Evolutionary conservation across 2,797 vertebrate genomes (phyloP).

Genomic region (Trematomus bernacchii): DNA sequence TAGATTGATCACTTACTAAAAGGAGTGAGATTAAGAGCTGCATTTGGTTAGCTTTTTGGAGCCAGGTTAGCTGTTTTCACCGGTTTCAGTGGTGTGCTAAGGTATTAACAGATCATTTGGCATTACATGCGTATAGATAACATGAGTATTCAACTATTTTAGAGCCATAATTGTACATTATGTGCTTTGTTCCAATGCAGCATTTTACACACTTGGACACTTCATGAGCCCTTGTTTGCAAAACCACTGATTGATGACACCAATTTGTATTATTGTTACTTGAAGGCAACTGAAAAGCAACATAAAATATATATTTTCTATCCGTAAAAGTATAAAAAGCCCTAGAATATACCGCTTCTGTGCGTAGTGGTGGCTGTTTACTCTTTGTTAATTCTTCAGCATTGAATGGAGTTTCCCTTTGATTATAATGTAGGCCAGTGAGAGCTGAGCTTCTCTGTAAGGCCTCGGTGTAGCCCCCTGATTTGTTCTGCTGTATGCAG

Average conservation of each 20-base stretch:
- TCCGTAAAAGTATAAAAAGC: no score
- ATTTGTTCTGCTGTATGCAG: conserved; percentile 61
- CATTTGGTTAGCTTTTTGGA: background rate
- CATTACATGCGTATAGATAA: no score
- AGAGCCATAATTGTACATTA: no score
- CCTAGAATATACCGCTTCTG: background rate
- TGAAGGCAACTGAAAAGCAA: no score
- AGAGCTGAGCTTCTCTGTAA: conserved; percentile 27
- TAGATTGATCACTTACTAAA: conserved; percentile 9
- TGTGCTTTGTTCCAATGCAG: no score
- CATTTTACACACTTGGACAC: no score
- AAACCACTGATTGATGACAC: no score
- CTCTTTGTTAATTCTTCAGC: background rate
- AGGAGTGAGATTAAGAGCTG: background rate
- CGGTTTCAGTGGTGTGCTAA: background rate
- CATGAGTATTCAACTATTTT: no score
- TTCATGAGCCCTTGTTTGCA: no score
- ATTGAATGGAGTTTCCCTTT: conserved; percentile 8
- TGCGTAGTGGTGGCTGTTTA: background rate
- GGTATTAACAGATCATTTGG: no score
- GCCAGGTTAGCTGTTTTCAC: background rate
- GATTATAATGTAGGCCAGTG: conserved; percentile 20
- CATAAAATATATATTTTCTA: no score
- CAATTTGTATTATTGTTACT: no score
- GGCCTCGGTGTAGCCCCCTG: conserved; percentile 17